Evolutionary conservation across 92 coral and sea anemone genomes (phyloP).

Genomic region (Porites lobata): DNA sequence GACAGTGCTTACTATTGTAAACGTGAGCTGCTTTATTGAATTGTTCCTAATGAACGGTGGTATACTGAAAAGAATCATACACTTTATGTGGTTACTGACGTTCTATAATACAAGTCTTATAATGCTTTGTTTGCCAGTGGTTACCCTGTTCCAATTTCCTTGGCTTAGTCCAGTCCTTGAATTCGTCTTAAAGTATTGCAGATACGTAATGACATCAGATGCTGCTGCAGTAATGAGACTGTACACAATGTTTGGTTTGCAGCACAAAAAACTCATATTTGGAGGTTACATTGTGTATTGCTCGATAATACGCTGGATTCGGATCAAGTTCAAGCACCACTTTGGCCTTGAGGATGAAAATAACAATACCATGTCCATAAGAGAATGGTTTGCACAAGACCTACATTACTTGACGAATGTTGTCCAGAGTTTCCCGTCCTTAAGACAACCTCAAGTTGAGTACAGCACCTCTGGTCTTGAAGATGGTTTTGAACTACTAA

Average conservation of each 20-base stretch:
- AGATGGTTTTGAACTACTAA: constrained; percentile 90
- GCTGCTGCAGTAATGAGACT: constrained; percentile 78
- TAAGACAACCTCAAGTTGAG: constrained; percentile 78
- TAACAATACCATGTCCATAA: constrained; percentile 52
- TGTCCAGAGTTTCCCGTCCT: constrained; percentile 79
- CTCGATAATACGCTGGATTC: constrained; percentile 69
- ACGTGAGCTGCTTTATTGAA: constrained; percentile 84
- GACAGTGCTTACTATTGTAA: constrained; percentile 76
- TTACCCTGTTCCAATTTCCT: constrained; percentile 85
- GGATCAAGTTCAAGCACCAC: constrained; percentile 68
- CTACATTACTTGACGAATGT: constrained; percentile 83
- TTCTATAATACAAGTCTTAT: constrained; percentile 91
- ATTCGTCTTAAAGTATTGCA: constrained; percentile 74
- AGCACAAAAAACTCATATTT: constrained; percentile 57
- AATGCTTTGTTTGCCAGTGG: constrained; percentile 82
- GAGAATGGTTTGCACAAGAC: constrained; percentile 97
- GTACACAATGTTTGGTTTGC: constrained; percentile 64
- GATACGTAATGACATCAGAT: constrained; percentile 87
- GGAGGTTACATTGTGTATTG: constrained; percentile 85
- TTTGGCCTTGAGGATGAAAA: constrained; percentile 80
- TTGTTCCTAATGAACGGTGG: constrained; percentile 92
- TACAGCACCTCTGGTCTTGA: constrained; percentile 79
- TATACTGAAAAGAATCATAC: constrained; percentile 81
- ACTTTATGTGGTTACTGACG: constrained; percentile 70
- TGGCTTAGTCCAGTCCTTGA: constrained; percentile 77